Evolutionary conservation across 2,113 vertebrate species (phyloP), one percentile per base, ranked within the genome.

Genomic region (Cryptotis parvus): DNA sequence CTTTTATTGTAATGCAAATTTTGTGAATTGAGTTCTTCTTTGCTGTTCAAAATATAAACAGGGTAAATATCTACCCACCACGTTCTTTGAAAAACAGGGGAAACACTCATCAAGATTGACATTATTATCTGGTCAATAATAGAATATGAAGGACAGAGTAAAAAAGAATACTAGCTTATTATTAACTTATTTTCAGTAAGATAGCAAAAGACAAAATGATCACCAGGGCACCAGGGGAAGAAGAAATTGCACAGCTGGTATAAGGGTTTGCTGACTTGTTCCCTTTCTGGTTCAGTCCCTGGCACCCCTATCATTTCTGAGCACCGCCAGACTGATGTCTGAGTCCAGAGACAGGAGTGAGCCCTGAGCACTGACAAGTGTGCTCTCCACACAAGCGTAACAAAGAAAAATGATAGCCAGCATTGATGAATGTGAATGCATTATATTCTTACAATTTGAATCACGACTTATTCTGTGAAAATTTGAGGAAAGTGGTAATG

Each of bases 111-210:
- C 41, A 88, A 9, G 24, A 76, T 74, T 72, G 49, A 41, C 4
- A 26, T 2, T 75, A 41, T 94, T 31, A 24, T 83, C 18, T 20
- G 72, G 49, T 80, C 58, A 90, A 94, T 11, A 63, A 39, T 26
- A 11, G 35, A 5, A 9, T 26, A 37, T 20, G 41, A 91, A 3
- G 0, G 73, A n/a, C 31, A 81, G 18, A 24, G 22, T 49, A 11
- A 3, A 35, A 94, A 41, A 93, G 70, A 84, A 82, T 84, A 18
- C 90, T 96, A 95, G 91, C 55, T 12, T 45, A 29, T 89, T 88
- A 20, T 69, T 96, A 94, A 80, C 94, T 95, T 65, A 65, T 65
- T 81, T 72, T 12, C 89, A 90, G 33, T 87, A 73, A 93, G 35
- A 37, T 4, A 0, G 0, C 43, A 63, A 43, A 45, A 94, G 73